A percentile compares a stretch with the other conserved stretches of the same genome.
Evolutionary conservation across 2,113 vertebrate genomes (phyloP).

Genomic region (Anguilla rostrata): DNA sequence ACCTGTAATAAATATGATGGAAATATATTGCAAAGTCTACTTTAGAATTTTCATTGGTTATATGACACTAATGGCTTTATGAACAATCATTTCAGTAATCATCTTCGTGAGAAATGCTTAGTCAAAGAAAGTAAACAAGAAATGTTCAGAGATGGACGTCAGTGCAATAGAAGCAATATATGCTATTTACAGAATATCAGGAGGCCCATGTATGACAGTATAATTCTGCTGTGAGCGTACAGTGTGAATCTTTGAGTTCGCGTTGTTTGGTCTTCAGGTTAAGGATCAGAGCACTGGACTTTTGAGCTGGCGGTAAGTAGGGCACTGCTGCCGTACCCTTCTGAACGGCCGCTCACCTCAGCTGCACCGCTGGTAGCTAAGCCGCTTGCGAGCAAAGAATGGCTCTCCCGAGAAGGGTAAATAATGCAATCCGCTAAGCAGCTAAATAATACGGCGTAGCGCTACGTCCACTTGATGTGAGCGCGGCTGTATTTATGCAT

Average conservation of each 20-base stretch:
- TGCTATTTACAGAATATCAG: not conserved
- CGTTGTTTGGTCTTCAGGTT: not conserved
- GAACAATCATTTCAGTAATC: not conserved
- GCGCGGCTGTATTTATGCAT: not conserved
- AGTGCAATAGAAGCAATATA: not conserved
- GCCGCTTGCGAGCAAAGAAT: not conserved
- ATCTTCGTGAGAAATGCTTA: not conserved
- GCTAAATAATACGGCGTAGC: not conserved
- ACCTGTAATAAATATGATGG: not conserved
- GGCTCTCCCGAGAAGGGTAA: not conserved
- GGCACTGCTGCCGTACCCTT: not conserved
- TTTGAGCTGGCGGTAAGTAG: not conserved
- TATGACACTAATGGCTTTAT: not conserved
- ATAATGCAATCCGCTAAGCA: not conserved
- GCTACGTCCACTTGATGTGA: not conserved
- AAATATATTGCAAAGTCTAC: not conserved
- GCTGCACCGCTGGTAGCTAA: not conserved
- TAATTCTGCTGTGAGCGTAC: not conserved
- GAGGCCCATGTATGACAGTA: not conserved
- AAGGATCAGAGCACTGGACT: not conserved
- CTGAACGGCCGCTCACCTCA: not conserved
- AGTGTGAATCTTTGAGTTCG: not conserved
- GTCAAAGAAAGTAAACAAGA: not conserved
- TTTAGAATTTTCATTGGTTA: not conserved
- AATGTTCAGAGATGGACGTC: not conserved